Base-by-base conservation (phyloP, 2,113 vertebrate genomes). In the Phaetusa simplex region DNA sequence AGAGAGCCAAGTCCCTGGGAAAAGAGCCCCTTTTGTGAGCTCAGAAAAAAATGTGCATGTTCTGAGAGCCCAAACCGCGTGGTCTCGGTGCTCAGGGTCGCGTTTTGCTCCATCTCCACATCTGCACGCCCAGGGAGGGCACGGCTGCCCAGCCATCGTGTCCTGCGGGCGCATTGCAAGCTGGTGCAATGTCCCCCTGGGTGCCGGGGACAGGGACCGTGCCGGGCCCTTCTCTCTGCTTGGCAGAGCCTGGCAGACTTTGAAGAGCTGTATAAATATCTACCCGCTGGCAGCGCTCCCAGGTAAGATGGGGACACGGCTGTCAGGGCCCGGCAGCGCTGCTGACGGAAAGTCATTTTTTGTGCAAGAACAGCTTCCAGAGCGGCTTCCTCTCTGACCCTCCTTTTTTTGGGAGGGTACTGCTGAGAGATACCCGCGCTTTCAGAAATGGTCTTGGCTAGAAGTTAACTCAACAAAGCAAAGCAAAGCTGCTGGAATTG, bases 121-220 rank as follows among this genome's bases (percentile, higher is more conserved):
- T 14, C 50, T 70, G 67, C 21, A 32, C 4, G 8, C 21, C 22
- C 4, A 21, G 29, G 42, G 32, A 49, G 52, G 42, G n/a, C 47
- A 3, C 0, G 3, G 38, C 50, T 64, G 50, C 13, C 8, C 49
- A 49, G 45, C 67, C 19, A 5, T 9, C 32, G 53, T n/a, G 24
- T n/a, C 40, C 55, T 5, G 12, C 1, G 0, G 21, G 24, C 0
- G 1, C 2, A 0, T 30, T 29, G 18, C 32, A 6, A 3, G 34
- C 1, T 0, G 42, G 12, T 42, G 42, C 42, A 42, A 42, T 42
- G 42, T 42, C 42, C 12, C 42, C 42, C 42, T 42, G 32, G 32
- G 43, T 26, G 34, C 49, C 23, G 0, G 0, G 62, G 74, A 36
- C 49, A 62, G 78, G 65, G 66, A 36, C 56, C 27, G 2, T 0